Evolutionary conservation across 1,140 invertebrate species (phyloP), one percentile per base, ranked within the genome.

Genomic region (Hyposmocoma kahamanoa): DNA sequence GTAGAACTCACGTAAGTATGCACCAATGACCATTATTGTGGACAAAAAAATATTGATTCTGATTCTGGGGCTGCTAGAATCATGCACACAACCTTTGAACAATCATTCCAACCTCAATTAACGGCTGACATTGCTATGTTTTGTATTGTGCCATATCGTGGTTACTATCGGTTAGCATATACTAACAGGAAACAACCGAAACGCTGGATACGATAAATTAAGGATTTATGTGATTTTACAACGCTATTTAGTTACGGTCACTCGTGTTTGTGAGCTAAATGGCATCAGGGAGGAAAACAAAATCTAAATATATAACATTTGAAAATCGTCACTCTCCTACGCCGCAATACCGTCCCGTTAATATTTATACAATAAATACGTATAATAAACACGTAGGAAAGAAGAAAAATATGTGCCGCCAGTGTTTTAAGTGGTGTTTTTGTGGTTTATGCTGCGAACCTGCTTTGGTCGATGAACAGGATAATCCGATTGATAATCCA

Each of bases 101-200:
- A 36, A 36, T 36, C 32, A 17, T 11, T 5, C 24, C 24, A 17
- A 8, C 18, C 8, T 8, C 15, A 8, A 17, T 30, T 36, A 36
- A 36, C 18, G 13, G 18, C 32, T 36, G 32, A 36, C 32, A 36
- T 36, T 36, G 32, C 32, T 17, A 10, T 17, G 18, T 38, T 57
- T 59, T 28, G 38, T 42, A 62, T 43, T 48, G 52, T 59, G 47
- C 47, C 50, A 17, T 43, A 51, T 54, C 32, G 32, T 21, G 19
- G 26, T 17, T 56, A 43, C 54, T 74, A 69, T 74, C 70, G 56
- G 47, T 47, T 58, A 43, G 56, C 49, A 54, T 53, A 22, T 44
- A 50, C 41, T 38, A 67, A 72, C 79, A 79, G 79, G 79, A 83
- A 83, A 79, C 67, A 65, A 62, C 54, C 62, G 43, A 61, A 58